phyloP scores from a whole-genome alignment of 2,888 invertebrate species.

The Argyresthia albistria region DNA sequence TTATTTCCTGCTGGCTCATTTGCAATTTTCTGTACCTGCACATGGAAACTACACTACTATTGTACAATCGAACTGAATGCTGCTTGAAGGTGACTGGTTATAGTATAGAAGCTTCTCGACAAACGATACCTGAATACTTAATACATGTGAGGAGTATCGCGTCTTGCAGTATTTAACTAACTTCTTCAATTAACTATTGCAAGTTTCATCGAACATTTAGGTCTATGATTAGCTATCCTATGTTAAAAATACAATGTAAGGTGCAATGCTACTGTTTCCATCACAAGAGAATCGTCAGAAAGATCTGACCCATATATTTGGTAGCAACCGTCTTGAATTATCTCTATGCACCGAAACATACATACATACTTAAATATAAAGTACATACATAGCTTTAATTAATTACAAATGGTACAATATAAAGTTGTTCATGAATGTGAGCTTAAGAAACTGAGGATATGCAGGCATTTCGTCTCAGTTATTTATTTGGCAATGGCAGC shows the following conservation, averaged over 20 bases:
- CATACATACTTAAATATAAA: neutral
- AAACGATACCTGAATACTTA: too few species aligned
- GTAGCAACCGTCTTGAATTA: neutral
- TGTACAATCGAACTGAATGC: too few species aligned
- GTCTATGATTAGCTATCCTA: constrained; percentile 22
- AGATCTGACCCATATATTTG: neutral
- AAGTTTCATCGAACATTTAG: too few species aligned
- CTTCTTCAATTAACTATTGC: too few species aligned
- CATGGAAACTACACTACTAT: constrained; percentile 37
- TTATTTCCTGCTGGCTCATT: constrained; percentile 62
- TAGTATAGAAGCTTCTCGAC: too few species aligned
- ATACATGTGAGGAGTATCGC: too few species aligned
- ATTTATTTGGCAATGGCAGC: too few species aligned
- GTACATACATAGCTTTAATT: neutral
- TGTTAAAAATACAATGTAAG: constrained; percentile 32
- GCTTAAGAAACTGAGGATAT: too few species aligned
- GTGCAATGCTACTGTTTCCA: constrained; percentile 20
- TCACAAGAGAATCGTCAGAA: too few species aligned
- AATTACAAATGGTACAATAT: neutral
- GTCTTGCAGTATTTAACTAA: too few species aligned
- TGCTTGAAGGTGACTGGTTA: too few species aligned
- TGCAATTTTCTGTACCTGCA: constrained; percentile 49
- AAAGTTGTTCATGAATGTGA: neutral
- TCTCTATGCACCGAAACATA: neutral
- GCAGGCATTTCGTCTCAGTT: too few species aligned